phyloP scores from a whole-genome alignment of 2,888 invertebrate species.

The Melinaea marsaeus region DNA sequence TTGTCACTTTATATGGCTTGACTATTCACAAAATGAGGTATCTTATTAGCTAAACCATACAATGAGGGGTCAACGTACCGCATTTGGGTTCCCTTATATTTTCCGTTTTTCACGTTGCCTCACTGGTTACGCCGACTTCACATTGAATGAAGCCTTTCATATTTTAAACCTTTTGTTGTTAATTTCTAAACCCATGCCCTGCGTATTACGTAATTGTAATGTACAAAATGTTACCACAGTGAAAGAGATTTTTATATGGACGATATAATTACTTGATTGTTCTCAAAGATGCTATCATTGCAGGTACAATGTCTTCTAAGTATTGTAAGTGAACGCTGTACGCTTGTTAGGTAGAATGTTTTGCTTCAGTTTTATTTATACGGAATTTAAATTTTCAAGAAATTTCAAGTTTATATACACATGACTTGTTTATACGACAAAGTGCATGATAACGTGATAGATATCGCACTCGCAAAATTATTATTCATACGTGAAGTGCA shows the following conservation, averaged over 20 bases:
- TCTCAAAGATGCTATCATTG: no score
- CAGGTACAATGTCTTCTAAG: no score
- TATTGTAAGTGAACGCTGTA: no score
- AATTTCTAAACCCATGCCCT: neutral
- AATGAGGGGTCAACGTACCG: constrained; percentile 59
- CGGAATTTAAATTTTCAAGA: constrained; percentile 44
- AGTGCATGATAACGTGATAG: constrained; percentile 46
- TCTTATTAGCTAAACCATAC: constrained; percentile 36
- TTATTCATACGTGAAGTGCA: constrained; percentile 38
- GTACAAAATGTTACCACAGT: neutral
- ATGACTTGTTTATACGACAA: constrained; percentile 40
- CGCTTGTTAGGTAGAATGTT: constrained; percentile 2
- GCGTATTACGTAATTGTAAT: neutral
- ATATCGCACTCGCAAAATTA: constrained; percentile 36
- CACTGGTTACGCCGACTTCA: constrained; percentile 30
- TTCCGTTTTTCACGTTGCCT: constrained; percentile 60
- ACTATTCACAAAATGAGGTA: constrained; percentile 11
- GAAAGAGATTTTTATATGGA: no score
- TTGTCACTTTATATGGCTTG: constrained; percentile 5
- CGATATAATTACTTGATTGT: no score
- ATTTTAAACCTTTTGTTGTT: constrained; percentile 15
- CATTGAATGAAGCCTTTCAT: constrained; percentile 23
- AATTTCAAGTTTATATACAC: constrained; percentile 36
- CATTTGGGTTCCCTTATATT: constrained; percentile 55
- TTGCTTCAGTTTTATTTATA: constrained; percentile 28